Base-by-base conservation (phyloP, 2,797 vertebrate species). In the Monodelphis domestica region DNA sequence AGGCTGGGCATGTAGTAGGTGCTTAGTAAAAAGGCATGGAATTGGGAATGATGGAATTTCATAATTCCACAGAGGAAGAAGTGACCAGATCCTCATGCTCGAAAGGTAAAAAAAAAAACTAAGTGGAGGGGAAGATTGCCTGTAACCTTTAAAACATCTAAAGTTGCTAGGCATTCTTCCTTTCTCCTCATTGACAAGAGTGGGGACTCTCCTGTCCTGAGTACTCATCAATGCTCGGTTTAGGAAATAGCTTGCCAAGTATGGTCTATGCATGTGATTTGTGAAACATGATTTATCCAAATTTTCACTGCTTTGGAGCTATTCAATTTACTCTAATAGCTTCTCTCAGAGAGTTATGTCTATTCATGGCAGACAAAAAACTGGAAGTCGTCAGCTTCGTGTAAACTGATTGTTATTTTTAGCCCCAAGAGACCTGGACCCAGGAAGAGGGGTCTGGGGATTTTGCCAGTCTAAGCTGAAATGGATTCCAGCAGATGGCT, bases 241-340 rank as follows among this genome's bases (percentile, higher is more conserved):
- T 90, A 93, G 89, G 90, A 96, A 98, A 94, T 84, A 95, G 45
- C 88, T 97, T 95, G 90, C 92, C 93, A 96, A 4, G 33, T 92
- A 29, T 96, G 97, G 91, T 95, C 91, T 95, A 38, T 90, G 53
- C 91, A 30, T 33, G 17, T 98, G 97, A 98, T 98, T 97, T 97
- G 96, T 97, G 91, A 97, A 97, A 98, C 55, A 89, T 0, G 52
- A 89, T 93, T 89, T 96, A 96, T 98, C 97, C 97, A 97, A 97
- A 97, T 97, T 97, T 98, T 96, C 55, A 90, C 96, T 94, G 97
- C 55, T 2, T 98, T 97, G 70, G 91, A 97, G 93, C 97, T 97
- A 97, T 97, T 98, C 97, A 98, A 98, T 98, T 98, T 98, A 97
- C 97, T 96, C 91, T 98, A 98, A 98, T 98, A 97, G 97, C 95